Base-by-base conservation (phyloP, 2,888 invertebrate species). In the Strigamia crassipes region DNA sequence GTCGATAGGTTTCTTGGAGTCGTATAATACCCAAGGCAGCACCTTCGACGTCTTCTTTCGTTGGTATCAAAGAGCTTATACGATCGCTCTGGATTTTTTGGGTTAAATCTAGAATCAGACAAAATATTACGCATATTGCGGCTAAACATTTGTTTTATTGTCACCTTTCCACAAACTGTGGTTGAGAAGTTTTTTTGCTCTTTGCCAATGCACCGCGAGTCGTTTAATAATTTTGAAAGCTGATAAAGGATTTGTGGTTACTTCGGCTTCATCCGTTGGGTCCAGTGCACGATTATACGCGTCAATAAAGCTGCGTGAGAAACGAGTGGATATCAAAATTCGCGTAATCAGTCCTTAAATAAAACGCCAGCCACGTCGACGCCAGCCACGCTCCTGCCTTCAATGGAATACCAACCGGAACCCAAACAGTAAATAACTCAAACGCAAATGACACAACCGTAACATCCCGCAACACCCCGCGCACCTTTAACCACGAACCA, bases 21-120 rank as follows among this genome's bases (percentile, higher is more conserved):
- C 86, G 83, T 6, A 87, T 82, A 10, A 87, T 77, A 12, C 86
- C 86, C 81, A 86, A 85, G 8, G 86, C 86, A 15, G 86, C 86
- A 8, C 87, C 87, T 21, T 84, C 84, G 9, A 87, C 83, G 81
- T 87, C 87, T 13, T 84, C 83, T 18, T 85, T 84, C 46, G 83
- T 83, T 0, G 87, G 87, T 10, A 86, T 83, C 15, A 41, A 13
- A 38, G 51, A 78, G n/a, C 79, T 46, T 46, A 46, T 10, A 5
- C 79, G 79, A 1, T 21, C 46, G 18, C 21, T 12, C 18, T 79
- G 41, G 13, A 79, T 21, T 42, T 79, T 42, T 13, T 41, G 79
- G 46, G 46, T 21, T 27, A 46, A 18, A 38, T 79, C 79, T 79
- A 42, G 27, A 27, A 27, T 27, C 27, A 27, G 27, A 27, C 27